A percentile compares a stretch with the other conserved stretches of the same genome.
phyloP scores from a whole-genome alignment of 2,113 vertebrate species.

The Alexandromys fortis region DNA sequence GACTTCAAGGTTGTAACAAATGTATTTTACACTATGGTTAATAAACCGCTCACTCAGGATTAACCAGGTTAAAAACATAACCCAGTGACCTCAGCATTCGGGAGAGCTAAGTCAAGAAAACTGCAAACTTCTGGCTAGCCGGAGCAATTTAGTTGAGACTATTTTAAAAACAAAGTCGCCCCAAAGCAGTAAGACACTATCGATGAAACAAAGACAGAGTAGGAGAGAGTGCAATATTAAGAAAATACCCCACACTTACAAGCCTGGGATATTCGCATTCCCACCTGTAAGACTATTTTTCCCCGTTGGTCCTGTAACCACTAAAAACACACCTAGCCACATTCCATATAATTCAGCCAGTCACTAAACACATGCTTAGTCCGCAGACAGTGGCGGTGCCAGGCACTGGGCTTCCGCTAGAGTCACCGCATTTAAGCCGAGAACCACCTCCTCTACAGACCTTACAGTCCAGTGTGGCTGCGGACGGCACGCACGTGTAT shows the following conservation, averaged over 20 bases:
- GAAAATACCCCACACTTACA: not conserved
- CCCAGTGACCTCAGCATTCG: no score
- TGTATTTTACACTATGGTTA: not conserved
- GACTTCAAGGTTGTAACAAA: not conserved
- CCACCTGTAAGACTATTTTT: not conserved
- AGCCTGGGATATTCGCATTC: not conserved
- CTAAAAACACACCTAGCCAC: not conserved
- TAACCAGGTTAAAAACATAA: not conserved
- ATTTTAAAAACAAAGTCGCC: not conserved
- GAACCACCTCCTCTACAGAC: not conserved
- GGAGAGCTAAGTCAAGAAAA: not conserved
- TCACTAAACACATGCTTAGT: not conserved
- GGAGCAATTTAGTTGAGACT: not conserved
- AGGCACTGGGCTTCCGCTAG: not conserved
- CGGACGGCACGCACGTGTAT: not conserved
- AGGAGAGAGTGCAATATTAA: not conserved
- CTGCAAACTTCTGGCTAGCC: no score
- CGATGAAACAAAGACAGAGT: not conserved
- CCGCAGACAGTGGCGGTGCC: not conserved
- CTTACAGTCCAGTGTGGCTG: not conserved
- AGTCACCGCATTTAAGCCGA: not conserved
- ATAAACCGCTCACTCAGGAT: constrained; percentile 35
- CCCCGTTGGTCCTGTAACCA: not conserved
- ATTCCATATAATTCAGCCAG: not conserved
- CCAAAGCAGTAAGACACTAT: not conserved